These are phyloP conservation scores for Lepisosteus osseus DNA, from an alignment of 2,113 vertebrate species.

Conservation along the genomic window DNA sequence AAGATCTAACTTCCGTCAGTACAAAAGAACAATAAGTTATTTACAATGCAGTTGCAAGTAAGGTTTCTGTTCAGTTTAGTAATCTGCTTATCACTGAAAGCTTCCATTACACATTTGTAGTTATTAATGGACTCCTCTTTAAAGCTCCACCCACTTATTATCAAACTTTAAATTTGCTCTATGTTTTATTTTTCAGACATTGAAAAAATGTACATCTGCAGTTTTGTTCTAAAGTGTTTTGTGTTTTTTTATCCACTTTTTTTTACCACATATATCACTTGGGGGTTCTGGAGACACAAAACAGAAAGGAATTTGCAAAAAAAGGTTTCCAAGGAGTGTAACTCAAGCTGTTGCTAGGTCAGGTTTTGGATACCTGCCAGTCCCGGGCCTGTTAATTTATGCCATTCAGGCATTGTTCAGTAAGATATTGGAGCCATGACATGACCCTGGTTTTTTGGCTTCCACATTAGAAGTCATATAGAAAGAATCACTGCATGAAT, in stretches of 20 bases:
- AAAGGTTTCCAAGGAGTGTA: conserved; percentile 30
- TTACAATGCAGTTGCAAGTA: too few species aligned
- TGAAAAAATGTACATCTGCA: too few species aligned
- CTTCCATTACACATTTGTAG: too few species aligned
- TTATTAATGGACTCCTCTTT: too few species aligned
- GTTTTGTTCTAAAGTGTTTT: not conserved
- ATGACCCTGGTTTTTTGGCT: conserved; percentile 27
- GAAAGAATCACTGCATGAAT: conserved; percentile 34
- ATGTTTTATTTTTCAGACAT: too few species aligned
- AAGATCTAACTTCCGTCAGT: too few species aligned
- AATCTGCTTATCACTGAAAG: too few species aligned
- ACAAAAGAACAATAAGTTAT: too few species aligned
- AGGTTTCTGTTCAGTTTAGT: too few species aligned
- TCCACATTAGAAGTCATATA: conserved; percentile 41
- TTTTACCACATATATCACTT: not conserved
- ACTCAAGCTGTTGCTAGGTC: conserved; percentile 22
- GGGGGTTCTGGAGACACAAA: conserved; percentile 21
- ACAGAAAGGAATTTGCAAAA: conserved; percentile 20
- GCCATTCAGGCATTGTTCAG: conserved; percentile 35
- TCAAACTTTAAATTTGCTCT: too few species aligned
- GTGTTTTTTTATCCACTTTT: not conserved
- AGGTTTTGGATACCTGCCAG: conserved; percentile 4
- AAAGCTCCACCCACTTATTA: too few species aligned
- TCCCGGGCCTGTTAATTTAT: conserved; percentile 11
- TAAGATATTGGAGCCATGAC: conserved; percentile 31